A percentile compares a stretch with the other conserved stretches of the same genome.
Conservation (phyloP, 2,888 invertebrate species). For the Piscicola geometra region DNA sequence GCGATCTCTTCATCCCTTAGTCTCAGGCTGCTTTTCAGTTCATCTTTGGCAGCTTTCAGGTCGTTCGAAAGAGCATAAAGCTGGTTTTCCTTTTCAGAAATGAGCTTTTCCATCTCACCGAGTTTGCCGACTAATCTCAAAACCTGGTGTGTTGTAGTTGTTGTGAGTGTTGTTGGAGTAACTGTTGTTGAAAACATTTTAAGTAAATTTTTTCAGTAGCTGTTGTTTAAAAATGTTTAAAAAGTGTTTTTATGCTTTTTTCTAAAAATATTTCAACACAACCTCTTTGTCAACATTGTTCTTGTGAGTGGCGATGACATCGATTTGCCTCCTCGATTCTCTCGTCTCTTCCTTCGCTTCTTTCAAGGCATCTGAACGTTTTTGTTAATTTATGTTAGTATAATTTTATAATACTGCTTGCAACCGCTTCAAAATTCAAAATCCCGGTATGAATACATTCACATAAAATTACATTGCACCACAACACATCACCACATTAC, state of each 20-base stretch:
- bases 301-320: slow-evolving; percentile 1
- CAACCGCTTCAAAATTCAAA: background rate
- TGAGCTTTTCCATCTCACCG: background rate
- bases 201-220: no score
- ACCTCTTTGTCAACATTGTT: slow-evolving; percentile 14
- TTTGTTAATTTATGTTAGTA: no score
- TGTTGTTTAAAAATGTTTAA: no score
- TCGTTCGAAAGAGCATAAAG: background rate
- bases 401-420: background rate
- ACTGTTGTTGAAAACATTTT: background rate
- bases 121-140: background rate
- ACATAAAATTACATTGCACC: no score
- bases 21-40: background rate
- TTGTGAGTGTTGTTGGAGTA: no score
- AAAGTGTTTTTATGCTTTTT: no score
- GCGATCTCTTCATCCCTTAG: slow-evolving; percentile 26
- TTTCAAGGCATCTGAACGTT: slow-evolving; percentile 8
- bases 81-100: background rate
- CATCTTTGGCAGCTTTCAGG: slow-evolving; percentile 1
- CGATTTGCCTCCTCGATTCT: background rate
- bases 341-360: background rate
- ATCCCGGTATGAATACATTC: background rate
- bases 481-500: no score
- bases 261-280: background rate
- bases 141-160: background rate